A percentile compares a stretch with the other conserved stretches of the same genome.
phyloP scores from a whole-genome alignment of 2,797 vertebrate genomes.

The Merluccius polli region DNA sequence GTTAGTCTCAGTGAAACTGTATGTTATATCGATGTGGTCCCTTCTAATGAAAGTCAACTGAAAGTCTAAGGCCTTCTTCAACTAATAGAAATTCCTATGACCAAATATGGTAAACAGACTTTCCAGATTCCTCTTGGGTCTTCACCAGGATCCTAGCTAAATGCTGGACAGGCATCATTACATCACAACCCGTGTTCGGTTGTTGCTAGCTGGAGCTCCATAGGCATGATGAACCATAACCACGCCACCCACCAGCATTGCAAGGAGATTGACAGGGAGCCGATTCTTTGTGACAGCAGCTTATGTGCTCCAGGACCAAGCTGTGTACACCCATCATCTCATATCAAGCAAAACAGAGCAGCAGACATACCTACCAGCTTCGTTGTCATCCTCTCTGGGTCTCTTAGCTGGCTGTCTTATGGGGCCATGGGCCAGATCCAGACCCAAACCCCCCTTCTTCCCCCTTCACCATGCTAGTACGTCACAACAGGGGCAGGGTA shows the following conservation, averaged over 20 bases:
- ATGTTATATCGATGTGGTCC: neutral
- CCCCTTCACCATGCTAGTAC: neutral
- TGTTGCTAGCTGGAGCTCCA: neutral
- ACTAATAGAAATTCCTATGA: neutral
- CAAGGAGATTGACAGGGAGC: slow-evolving; percentile 18
- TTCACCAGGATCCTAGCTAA: neutral
- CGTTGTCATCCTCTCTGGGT: slow-evolving; percentile 4
- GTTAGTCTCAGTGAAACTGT: neutral
- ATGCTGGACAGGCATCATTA: neutral
- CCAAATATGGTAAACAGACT: neutral
- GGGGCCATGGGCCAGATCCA: neutral
- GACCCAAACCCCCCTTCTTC: slow-evolving; percentile 1
- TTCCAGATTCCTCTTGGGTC: neutral
- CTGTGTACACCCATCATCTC: neutral
- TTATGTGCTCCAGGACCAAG: slow-evolving; percentile 16
- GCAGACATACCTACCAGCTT: slow-evolving; percentile 2
- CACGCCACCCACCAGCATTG: slow-evolving; percentile 7
- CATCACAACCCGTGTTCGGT: neutral
- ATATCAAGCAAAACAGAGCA: slow-evolving; percentile 15
- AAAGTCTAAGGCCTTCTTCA: neutral
- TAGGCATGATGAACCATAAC: slow-evolving; percentile 1
- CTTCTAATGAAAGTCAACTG: neutral
- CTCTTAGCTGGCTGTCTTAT: neutral
- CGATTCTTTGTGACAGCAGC: slow-evolving; percentile 3
- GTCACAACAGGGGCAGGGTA: slow-evolving; percentile 24